phyloP scores from a whole-genome alignment of 2,888 invertebrate genomes.

The Galerucella pusilla region DNA sequence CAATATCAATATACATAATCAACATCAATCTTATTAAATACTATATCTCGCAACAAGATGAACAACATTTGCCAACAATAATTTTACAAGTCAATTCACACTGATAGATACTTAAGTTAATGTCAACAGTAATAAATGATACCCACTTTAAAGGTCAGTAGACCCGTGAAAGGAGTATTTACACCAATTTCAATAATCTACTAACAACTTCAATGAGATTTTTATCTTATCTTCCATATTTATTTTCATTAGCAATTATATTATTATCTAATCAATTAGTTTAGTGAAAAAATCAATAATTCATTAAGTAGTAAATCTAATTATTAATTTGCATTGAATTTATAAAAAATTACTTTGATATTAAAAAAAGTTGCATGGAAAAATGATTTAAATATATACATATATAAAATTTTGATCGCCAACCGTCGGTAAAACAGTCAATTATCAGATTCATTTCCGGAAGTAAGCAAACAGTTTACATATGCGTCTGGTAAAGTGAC shows the following conservation, averaged over 20 bases:
- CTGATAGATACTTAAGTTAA: constrained; percentile 25
- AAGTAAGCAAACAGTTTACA: no score
- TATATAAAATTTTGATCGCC: no score
- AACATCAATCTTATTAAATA: no score
- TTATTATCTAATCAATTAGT: background rate
- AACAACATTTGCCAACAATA: constrained; percentile 20
- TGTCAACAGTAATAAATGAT: constrained; percentile 24
- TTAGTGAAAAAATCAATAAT: background rate
- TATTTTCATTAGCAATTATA: background rate
- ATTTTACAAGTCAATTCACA: constrained; percentile 30
- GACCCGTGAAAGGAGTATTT: constrained; percentile 14
- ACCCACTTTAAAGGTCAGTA: constrained; percentile 22
- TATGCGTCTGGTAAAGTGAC: no score
- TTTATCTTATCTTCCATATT: background rate
- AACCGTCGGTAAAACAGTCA: no score
- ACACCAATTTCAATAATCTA: background rate
- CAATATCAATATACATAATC: no score
- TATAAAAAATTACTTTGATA: no score
- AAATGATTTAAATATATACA: no score
- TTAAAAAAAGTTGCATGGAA: no score
- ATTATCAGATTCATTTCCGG: no score
- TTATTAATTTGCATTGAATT: background rate
- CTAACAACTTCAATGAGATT: background rate
- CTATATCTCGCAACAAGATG: constrained; percentile 11
- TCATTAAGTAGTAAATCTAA: background rate